Evolutionary conservation across 2,113 vertebrate species (phyloP).

Genomic region (Thomomys bottae): DNA sequence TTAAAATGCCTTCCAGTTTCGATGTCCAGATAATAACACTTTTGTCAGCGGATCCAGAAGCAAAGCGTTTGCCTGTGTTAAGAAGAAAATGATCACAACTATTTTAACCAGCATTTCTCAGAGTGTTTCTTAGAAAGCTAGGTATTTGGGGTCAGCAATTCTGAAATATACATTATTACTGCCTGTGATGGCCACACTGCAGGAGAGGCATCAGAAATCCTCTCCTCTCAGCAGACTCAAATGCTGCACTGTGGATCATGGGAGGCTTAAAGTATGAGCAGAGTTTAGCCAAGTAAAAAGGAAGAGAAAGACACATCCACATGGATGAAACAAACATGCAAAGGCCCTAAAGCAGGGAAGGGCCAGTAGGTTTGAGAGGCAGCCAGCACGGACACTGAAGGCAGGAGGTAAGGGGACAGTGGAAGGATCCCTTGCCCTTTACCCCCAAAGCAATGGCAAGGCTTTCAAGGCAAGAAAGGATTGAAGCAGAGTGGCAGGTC

Average conservation of each 20-base stretch:
- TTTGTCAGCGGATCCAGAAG: constrained; percentile 98
- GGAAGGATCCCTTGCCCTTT: not conserved
- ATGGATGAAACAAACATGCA: not conserved
- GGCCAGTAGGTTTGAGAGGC: not conserved
- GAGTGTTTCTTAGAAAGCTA: constrained; percentile 51
- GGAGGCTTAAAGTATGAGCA: constrained; percentile 8
- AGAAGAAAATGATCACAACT: constrained; percentile 66
- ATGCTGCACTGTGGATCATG: not conserved
- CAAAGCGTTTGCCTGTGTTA: constrained; percentile 95
- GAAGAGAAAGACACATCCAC: not conserved
- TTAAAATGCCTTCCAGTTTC: constrained; percentile 98
- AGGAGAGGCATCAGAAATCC: not conserved
- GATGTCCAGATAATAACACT: constrained; percentile 99
- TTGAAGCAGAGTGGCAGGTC: not conserved
- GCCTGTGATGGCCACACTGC: not conserved
- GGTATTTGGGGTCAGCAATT: not conserved
- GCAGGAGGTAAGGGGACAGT: not conserved
- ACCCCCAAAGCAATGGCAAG: not conserved
- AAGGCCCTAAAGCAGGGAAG: constrained; percentile 27
- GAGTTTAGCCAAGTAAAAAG: not conserved
- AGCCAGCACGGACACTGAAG: not conserved
- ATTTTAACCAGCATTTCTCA: constrained; percentile 60
- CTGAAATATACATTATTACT: not conserved
- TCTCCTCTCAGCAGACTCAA: not conserved
- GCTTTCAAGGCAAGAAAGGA: constrained; percentile 18